A percentile compares a stretch with the other conserved stretches of the same genome.
Conservation (phyloP, 2,888 invertebrate genomes). For the Eumacrocentrus americanus region DNA sequence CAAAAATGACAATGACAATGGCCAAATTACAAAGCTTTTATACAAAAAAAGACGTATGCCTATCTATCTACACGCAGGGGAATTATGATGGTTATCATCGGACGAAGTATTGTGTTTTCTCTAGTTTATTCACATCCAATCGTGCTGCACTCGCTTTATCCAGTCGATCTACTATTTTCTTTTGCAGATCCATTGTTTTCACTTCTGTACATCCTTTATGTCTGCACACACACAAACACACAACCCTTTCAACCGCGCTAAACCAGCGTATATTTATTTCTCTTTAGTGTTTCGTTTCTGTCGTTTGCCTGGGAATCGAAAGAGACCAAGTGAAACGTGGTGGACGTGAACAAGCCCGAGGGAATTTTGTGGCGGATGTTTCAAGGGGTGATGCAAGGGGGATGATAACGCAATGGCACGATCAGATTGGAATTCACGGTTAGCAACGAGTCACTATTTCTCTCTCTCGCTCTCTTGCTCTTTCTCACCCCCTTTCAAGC, state of each 20-base stretch:
- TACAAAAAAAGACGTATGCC: no score
- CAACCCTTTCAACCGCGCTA: not conserved
- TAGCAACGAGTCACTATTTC: constrained; percentile 34
- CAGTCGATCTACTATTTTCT: not conserved
- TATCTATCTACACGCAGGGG: not conserved
- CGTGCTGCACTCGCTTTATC: not conserved
- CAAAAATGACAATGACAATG: no score
- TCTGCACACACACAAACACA: not conserved
- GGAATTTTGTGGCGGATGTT: not conserved
- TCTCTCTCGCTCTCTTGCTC: not conserved
- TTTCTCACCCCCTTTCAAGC: constrained; percentile 12
- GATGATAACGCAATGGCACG: constrained; percentile 30
- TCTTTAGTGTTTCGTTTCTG: constrained; percentile 1
- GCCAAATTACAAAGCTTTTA: no score
- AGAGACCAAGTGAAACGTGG: constrained; percentile 11
- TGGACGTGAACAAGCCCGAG: constrained; percentile 6
- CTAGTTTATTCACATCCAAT: not conserved
- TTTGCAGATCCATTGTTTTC: not conserved
- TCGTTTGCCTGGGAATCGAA: constrained; percentile 8
- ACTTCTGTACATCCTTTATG: not conserved
- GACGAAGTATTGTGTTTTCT: not conserved
- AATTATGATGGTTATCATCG: not conserved
- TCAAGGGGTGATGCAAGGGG: constrained; percentile 3
- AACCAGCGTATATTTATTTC: constrained; percentile 3
- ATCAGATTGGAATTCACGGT: constrained; percentile 53